A percentile compares a stretch with the other conserved stretches of the same genome.
phyloP scores from a whole-genome alignment of 2,888 invertebrate species.

The Thysanoteuthis rhombus region DNA sequence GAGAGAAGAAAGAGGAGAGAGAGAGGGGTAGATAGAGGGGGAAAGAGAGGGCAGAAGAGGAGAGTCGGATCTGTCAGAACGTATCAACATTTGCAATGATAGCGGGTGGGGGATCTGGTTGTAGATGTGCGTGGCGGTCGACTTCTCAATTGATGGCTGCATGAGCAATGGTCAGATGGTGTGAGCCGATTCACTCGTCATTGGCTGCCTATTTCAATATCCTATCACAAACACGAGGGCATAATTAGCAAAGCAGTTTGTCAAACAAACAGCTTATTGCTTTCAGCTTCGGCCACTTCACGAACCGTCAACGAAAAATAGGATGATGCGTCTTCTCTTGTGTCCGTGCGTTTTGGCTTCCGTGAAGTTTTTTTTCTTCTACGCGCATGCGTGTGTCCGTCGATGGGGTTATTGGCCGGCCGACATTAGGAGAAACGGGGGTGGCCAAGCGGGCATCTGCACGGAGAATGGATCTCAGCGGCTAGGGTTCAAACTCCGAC shows the following conservation, averaged over 20 bases:
- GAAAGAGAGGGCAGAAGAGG: not conserved
- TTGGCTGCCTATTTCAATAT: not conserved
- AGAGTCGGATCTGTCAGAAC: not conserved
- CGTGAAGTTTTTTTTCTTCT: not conserved
- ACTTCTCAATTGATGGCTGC: not conserved
- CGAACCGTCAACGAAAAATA: too few species aligned
- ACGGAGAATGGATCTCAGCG: too few species aligned
- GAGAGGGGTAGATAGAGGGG: not conserved
- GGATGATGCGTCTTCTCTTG: too few species aligned
- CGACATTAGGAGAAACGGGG: too few species aligned
- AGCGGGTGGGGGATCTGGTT: not conserved
- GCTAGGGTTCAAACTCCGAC: too few species aligned
- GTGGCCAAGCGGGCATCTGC: too few species aligned
- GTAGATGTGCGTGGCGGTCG: not conserved
- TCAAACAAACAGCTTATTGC: not conserved
- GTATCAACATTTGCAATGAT: not conserved
- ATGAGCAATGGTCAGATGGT: not conserved
- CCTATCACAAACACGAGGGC: not conserved
- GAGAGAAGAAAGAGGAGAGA: not conserved
- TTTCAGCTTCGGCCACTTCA: not conserved
- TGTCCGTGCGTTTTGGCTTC: not conserved
- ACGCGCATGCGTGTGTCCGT: not conserved
- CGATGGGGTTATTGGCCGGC: not conserved
- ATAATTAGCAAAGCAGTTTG: slow-evolving; percentile 12
- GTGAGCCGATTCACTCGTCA: not conserved